Evolutionary conservation across 2,797 vertebrate genomes (phyloP).

Genomic region (Macroramphosus scolopax): DNA sequence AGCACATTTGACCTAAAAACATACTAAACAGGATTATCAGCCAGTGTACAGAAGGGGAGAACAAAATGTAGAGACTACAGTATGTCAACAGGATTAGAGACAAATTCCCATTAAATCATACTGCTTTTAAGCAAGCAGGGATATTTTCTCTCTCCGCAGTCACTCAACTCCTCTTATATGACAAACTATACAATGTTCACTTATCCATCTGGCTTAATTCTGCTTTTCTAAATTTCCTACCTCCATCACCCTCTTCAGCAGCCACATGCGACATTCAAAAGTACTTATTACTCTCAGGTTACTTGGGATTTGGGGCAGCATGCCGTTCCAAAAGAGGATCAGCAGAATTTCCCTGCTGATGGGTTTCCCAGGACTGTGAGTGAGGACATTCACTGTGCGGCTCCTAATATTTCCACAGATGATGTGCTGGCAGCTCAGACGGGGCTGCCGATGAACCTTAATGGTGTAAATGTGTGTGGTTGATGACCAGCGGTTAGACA

Average conservation of each 20-base stretch:
- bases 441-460: constrained; percentile 10
- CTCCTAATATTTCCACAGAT: constrained; percentile 10
- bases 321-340: constrained; percentile 29
- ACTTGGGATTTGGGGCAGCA: constrained; percentile 26
- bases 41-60: constrained; percentile 16
- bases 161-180: not conserved
- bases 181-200: constrained; percentile 10
- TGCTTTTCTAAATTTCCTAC: constrained; percentile 21
- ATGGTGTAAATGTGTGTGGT: constrained; percentile 16
- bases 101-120: constrained; percentile 53
- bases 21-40: constrained; percentile 45
- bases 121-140: constrained; percentile 44
- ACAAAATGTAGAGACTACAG: constrained; percentile 42
- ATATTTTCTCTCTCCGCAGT: constrained; percentile 19
- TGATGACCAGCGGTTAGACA: constrained; percentile 5
- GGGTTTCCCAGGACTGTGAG: constrained; percentile 24
- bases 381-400: constrained; percentile 10
- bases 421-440: constrained; percentile 19
- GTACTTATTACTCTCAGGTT: constrained; percentile 43
- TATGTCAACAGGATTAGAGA: constrained; percentile 52
- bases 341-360: constrained; percentile 10
- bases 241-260: constrained; percentile 14
- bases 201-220: constrained; percentile 10
- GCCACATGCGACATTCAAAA: constrained; percentile 28
- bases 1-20: constrained; percentile 42